phyloP scores from a whole-genome alignment of 2,113 vertebrate genomes.

The Physeter macrocephalus region DNA sequence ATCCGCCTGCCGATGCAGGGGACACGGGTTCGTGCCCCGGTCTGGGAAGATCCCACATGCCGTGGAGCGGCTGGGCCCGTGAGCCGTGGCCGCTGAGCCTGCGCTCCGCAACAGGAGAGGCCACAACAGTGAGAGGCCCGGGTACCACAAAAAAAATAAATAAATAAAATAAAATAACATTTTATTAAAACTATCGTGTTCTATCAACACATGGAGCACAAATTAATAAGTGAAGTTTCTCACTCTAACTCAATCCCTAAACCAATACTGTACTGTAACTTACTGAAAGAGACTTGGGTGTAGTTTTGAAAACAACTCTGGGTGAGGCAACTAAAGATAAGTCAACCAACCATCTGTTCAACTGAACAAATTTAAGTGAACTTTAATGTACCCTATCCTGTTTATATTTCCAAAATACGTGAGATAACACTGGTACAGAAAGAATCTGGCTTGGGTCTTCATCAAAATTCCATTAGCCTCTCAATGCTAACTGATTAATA shows the following conservation, averaged over 20 bases:
- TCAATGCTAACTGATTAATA: not conserved
- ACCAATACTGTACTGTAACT: not conserved
- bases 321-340: slow-evolving; percentile 22
- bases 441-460: not conserved
- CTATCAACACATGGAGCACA: not conserved
- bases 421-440: not conserved
- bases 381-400: not conserved
- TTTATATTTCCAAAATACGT: slow-evolving; percentile 17
- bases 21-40: no score
- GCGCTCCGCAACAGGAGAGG: no score
- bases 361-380: not conserved
- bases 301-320: slow-evolving; percentile 40
- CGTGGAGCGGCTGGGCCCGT: no score
- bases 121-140: no score
- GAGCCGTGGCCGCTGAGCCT: no score
- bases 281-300: not conserved
- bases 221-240: not conserved
- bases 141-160: no score
- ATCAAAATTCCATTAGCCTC: not conserved
- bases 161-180: no score
- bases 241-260: not conserved
- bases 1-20: no score
- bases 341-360: not conserved
- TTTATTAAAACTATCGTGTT: not conserved
- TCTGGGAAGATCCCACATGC: no score